These are phyloP conservation scores for Agonum fuliginosum DNA, from an alignment of 2,888 invertebrate genomes.

Conservation along the genomic window DNA sequence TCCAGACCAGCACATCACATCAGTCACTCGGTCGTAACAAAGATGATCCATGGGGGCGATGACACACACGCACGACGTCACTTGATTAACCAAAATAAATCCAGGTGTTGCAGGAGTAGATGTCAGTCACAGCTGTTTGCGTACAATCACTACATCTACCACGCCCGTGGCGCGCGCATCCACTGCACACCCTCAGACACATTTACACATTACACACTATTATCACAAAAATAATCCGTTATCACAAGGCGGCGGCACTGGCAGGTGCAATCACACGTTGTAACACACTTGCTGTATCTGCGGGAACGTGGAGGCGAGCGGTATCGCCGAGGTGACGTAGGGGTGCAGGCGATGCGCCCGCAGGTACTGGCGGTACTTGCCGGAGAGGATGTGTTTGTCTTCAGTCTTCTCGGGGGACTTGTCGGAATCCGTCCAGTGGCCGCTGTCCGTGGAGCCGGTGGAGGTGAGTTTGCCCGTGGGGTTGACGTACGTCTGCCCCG, in stretches of 20 bases:
- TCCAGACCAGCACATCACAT: background rate
- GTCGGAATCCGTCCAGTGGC: conserved; percentile 71
- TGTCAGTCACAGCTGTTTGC: conserved; percentile 58
- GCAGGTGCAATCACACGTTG: conserved; percentile 76
- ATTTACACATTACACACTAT: conserved; percentile 72
- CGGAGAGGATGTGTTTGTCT: conserved; percentile 71
- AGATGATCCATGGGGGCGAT: background rate
- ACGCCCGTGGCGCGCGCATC: conserved; percentile 54
- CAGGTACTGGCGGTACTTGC: conserved; percentile 77
- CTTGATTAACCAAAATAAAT: conserved; percentile 9
- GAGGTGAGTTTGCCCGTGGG: conserved; percentile 70
- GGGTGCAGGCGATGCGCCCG: conserved; percentile 77
- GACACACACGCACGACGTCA: conserved; percentile 7
- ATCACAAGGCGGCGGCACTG: conserved; percentile 64
- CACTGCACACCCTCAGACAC: conserved; percentile 61
- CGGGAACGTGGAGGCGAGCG: conserved; percentile 74
- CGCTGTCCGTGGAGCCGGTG: conserved; percentile 69
- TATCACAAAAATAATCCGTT: conserved; percentile 70
- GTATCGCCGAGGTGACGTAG: conserved; percentile 74
- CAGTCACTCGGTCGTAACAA: background rate
- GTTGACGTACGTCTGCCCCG: conserved; percentile 67
- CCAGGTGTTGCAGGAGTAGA: no score
- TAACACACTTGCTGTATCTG: conserved; percentile 78
- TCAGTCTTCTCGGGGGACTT: conserved; percentile 69
- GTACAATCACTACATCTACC: conserved; percentile 58